These are phyloP conservation scores for Benthochromis sp. DNA, from an alignment of 2,113 vertebrate species.

Conservation along the genomic window DNA sequence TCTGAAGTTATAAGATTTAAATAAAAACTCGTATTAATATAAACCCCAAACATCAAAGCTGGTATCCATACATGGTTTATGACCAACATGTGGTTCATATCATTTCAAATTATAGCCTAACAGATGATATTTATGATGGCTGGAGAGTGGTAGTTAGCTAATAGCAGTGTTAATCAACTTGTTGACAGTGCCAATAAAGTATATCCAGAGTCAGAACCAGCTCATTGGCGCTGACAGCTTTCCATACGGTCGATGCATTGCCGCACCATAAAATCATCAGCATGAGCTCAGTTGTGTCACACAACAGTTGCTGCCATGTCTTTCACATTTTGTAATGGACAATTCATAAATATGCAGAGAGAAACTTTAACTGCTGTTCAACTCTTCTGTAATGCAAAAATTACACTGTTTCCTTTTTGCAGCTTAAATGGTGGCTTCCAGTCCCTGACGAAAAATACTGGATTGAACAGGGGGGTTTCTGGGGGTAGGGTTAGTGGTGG, in stretches of 20 bases:
- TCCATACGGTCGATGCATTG: not conserved
- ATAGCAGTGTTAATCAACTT: slow-evolving; percentile 3
- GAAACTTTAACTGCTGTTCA: not conserved
- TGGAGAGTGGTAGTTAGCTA: not conserved
- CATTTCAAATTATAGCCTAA: not conserved
- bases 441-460: not conserved
- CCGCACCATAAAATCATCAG: not conserved
- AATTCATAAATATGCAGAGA: not conserved
- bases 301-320: not conserved
- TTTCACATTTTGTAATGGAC: not conserved
- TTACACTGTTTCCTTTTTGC: not conserved
- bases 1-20: not conserved
- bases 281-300: not conserved
- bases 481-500: not conserved
- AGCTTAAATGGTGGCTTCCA: not conserved
- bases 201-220: not conserved
- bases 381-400: not conserved
- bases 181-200: not conserved
- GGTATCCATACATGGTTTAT: not conserved
- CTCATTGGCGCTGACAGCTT: not conserved
- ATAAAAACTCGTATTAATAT: not conserved
- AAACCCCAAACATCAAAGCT: not conserved
- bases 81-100: not conserved
- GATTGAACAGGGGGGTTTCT: not conserved
- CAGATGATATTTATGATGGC: not conserved